Evolutionary conservation across 2,888 invertebrate genomes (phyloP), one percentile per base, ranked within the genome.

Genomic region (Cerceris ruficornis): DNA sequence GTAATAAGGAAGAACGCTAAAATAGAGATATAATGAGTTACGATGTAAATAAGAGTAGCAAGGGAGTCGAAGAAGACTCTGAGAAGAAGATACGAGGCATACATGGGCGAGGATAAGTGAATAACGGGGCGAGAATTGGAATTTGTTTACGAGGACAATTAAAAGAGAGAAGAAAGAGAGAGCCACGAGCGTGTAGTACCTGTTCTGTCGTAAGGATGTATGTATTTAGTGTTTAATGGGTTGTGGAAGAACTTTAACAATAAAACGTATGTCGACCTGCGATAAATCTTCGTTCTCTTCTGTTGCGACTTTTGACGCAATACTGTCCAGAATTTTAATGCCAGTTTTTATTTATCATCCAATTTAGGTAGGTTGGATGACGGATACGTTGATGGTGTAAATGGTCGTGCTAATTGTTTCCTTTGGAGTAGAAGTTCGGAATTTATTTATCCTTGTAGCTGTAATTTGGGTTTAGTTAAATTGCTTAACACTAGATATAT

Each of bases 181-280:
- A 79, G 81, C 85, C 79, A 83, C 72, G 81, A 75, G 75, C 69
- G 76, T 84, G 76, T 84, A 85, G 87, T 88, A 88, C 88, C 88
- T 89, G 88, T 87, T 87, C 86, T 86, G 82, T 86, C 81, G 77
- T 66, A 64, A 81, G 75, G 80, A 81, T 86, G 83, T 81, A 82
- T 80, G 78, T 85, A 75, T 82, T 69, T 75, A 71, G 75, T 58
- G 83, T 77, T 75, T 79, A 73, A 52, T 75, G 69, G 74, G 64
- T 61, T 60, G 75, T 64, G 69, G 75, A 70, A 77, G 66, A 64
- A 71, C 69, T 62, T 75, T 62, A 73, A 65, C 76, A 74, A 80
- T 82, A 77, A 69, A 69, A 66, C 71, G 58, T 81, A 76, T 52
- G 71, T 68, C 73, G 73, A 73, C 66, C 67, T 73, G 76, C 69